Conservation (phyloP, 2,888 invertebrate species). For the Gnatocerus cornutus region DNA sequence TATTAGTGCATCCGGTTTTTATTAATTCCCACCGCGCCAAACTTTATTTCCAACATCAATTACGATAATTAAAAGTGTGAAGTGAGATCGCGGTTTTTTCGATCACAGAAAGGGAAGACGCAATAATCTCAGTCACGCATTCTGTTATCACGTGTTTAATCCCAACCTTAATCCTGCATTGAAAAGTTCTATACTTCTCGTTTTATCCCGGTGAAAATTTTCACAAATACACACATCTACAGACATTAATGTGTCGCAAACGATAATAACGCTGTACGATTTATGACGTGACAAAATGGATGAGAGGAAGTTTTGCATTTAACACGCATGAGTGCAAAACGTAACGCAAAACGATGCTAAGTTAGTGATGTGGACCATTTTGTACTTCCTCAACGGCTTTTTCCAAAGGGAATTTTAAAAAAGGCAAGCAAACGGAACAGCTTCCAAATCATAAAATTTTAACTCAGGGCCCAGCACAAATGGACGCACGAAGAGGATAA, state of each 20-base stretch:
- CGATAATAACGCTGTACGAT: constrained; percentile 41
- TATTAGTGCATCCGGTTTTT: constrained; percentile 47
- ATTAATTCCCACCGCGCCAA: constrained; percentile 4
- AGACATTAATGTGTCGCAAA: constrained; percentile 40
- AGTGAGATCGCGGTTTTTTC: constrained; percentile 7
- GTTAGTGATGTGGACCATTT: constrained; percentile 34
- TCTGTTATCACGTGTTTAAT: constrained; percentile 39
- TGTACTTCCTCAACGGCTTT: constrained; percentile 27
- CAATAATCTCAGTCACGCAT: constrained; percentile 44
- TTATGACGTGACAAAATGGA: constrained; percentile 42
- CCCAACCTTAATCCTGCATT: constrained; percentile 39
- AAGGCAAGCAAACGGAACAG: constrained; percentile 14
- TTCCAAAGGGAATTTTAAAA: constrained; percentile 36
- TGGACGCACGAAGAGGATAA: not conserved
- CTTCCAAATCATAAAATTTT: constrained; percentile 36
- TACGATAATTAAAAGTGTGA: constrained; percentile 37
- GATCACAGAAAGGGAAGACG: constrained; percentile 21
- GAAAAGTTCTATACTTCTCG: constrained; percentile 44
- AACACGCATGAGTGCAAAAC: constrained; percentile 39
- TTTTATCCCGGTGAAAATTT: constrained; percentile 36
- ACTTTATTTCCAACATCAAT: constrained; percentile 23
- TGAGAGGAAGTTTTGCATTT: constrained; percentile 43
- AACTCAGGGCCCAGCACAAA: not conserved
- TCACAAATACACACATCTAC: constrained; percentile 41
- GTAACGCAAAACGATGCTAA: constrained; percentile 37